A percentile compares a stretch with the other conserved stretches of the same genome.
Conservation (phyloP, 2,888 invertebrate genomes). For the Diachrysia chrysitis region DNA sequence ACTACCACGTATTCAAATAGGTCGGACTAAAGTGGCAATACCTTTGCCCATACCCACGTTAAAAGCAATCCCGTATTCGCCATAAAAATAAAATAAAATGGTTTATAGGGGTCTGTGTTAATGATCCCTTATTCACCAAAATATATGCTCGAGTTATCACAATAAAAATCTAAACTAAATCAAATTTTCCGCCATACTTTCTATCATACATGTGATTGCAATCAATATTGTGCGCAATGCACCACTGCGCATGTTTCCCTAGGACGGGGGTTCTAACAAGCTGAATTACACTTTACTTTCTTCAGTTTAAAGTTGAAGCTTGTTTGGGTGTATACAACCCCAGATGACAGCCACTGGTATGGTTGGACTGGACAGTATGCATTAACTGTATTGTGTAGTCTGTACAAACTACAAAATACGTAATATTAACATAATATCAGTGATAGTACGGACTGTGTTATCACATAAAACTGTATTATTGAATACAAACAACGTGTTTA, state of each 20-base stretch:
- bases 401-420: constrained; percentile 56
- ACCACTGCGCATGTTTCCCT: constrained; percentile 85
- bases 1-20: neutral
- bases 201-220: constrained; percentile 81
- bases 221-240: constrained; percentile 88
- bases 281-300: constrained; percentile 56
- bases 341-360: constrained; percentile 80
- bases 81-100: neutral
- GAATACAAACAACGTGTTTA: constrained; percentile 26
- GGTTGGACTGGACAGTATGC: constrained; percentile 77
- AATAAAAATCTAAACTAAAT: constrained; percentile 62
- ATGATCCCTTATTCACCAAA: neutral
- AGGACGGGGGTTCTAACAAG: constrained; percentile 45
- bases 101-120: neutral
- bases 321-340: constrained; percentile 46
- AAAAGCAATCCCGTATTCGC: neutral
- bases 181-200: constrained; percentile 83
- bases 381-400: constrained; percentile 54
- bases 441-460: constrained; percentile 39
- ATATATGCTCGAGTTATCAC: constrained; percentile 23
- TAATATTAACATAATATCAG: constrained; percentile 50
- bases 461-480: constrained; percentile 36
- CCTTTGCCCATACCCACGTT: neutral
- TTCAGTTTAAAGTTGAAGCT: constrained; percentile 24
- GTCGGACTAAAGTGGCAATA: neutral